phyloP scores from a whole-genome alignment of 2,888 invertebrate species.

The Sturmia bella region DNA sequence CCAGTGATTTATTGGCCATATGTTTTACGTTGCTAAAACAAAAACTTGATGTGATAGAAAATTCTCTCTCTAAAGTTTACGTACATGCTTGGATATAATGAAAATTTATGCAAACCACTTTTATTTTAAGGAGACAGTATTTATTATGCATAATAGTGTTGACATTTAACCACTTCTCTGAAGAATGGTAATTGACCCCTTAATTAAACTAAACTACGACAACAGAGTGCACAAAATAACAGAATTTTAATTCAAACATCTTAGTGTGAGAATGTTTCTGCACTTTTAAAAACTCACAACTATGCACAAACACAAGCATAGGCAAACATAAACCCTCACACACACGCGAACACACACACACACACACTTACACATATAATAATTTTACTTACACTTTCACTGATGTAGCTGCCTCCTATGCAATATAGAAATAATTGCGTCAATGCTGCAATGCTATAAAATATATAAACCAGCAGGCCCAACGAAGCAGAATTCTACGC shows the following conservation, averaged over 20 bases:
- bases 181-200: not conserved
- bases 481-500: conserved; percentile 76
- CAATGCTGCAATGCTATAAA: conserved; percentile 77
- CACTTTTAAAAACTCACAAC: too few relatives aligned
- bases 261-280: too few relatives aligned
- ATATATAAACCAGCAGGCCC: conserved; percentile 77
- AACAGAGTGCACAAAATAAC: not conserved
- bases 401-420: conserved; percentile 78
- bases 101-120: too few relatives aligned
- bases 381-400: conserved; percentile 78
- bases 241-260: not conserved
- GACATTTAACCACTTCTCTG: not conserved
- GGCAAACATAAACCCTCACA: not conserved
- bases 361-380: not conserved
- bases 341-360: not conserved
- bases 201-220: conserved; percentile 1
- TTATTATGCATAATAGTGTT: not conserved
- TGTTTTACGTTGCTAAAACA: too few relatives aligned
- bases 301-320: not conserved
- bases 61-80: too few relatives aligned
- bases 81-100: too few relatives aligned
- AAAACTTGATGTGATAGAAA: too few relatives aligned
- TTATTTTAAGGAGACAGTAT: too few relatives aligned
- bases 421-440: conserved; percentile 79
- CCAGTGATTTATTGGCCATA: too few relatives aligned